Base-by-base conservation (phyloP, 2,113 vertebrate genomes). In the Ptychochromis oligacanthus region DNA sequence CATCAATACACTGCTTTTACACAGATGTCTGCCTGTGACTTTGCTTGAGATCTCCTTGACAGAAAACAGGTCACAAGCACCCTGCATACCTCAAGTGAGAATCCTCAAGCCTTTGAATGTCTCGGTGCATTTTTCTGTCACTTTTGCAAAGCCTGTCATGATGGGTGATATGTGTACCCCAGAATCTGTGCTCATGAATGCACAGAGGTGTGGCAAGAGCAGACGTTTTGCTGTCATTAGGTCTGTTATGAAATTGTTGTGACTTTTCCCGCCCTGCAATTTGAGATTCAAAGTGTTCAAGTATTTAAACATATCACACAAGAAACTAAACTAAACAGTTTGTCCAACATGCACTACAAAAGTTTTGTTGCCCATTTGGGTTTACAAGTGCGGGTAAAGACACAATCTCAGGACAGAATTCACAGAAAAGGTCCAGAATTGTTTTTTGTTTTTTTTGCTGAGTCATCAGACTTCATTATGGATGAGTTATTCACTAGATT, bases 1-100 rank as follows among this genome's bases (percentile, higher is more conserved):
- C 26, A 72, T 72, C 67, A 54, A 72, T 72, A 72, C 6, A 54
- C 31, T 72, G 26, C 65, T 72, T 72, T 72, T 52, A 72, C 65
- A 52, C 17, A n/a, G 10, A 72, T 20, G 46, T 8, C 28, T 72
- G 24, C 1, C 65, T 72, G 20, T 46, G 46, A 14, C 17, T 72
- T 31, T 1, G 6, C 46, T 54, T 54, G 26, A 26, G 2, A 72
- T 26, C 11, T 34, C 11, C 20, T 54, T 0, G 43, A 70, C 13
- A 2, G 43, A 52, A 52, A 8, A 72, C n/a, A 31, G 43, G 2
- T 72, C 28, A 72, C 43, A 72, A 31, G 65, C 28, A n/a, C 2
- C 20, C 17, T 0, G 10, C 65, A 28, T 28, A 31, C 43, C 26
- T 13, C 26, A 72, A n/a, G 24, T 49, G 18, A 6, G 62, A 67